Base-by-base conservation (phyloP, 2,888 invertebrate species). In the Hypselothyrea guttata region DNA sequence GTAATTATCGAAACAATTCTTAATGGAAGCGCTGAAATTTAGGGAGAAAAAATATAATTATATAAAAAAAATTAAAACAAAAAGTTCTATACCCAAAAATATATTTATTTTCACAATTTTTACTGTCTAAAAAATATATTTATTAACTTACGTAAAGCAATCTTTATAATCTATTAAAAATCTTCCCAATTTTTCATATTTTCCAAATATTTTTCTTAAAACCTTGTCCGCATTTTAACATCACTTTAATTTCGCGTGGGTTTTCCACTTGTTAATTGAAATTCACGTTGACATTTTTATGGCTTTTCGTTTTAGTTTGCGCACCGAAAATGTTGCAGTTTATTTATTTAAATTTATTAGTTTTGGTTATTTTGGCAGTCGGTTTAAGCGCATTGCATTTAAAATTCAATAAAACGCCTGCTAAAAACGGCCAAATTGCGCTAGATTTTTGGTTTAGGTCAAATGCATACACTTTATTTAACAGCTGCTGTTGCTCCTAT, bases 201-300 rank as follows among this genome's bases (percentile, higher is more conserved):
- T n/a, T n/a, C n/a, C n/a, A n/a, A n/a, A n/a, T n/a, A n/a, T n/a
- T n/a, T n/a, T n/a, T n/a, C n/a, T n/a, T n/a, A n/a, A n/a, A n/a
- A n/a, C n/a, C n/a, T 22, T 22, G 2, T 22, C 2, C 22, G 5
- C 5, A 22, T 22, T 22, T 22, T 4, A 22, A 5, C 22, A 2
- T 22, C 22, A 5, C 3, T 1, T 5, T 1, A 9, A 1, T 5
- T 11, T 5, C 1, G 5, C 37, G 16, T n/a, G 8, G 8, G 4
- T 28, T 53, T 33, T 48, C n/a, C 9, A 22, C 42, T 15, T 41
- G 60, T 53, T 65, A 78, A 77, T 82, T 78, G 75, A 74, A 82
- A 63, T 58, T 42, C 62, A 54, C 58, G 83, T 61, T 83, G 83
- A 82, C 82, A 71, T 66, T 77, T 77, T 82, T 82, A 77, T 82